Percentiles rank a stretch among this genome's conserved stretches.
phyloP scores from a whole-genome alignment of 1,140 invertebrate species.

The Trachymyrmex septentrionalis region DNA sequence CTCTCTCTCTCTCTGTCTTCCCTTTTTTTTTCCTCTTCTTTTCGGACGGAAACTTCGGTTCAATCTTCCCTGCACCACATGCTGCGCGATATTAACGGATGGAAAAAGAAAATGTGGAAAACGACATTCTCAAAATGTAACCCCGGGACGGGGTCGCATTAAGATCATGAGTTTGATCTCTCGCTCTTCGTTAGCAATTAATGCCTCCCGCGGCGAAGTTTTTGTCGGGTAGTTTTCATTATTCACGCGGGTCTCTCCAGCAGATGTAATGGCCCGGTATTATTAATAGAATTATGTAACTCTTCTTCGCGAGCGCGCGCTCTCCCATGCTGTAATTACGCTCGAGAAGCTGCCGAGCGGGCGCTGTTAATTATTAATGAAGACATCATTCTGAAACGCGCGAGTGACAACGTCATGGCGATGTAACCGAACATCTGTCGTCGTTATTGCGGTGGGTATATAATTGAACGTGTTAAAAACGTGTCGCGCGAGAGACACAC shows the following conservation, averaged over 20 bases:
- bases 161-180: slow-evolving; percentile 61
- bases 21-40: slow-evolving; percentile 8
- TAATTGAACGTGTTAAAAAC: slow-evolving; percentile 61
- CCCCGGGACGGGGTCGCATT: slow-evolving; percentile 25
- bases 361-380: slow-evolving; percentile 57
- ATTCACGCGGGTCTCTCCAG: slow-evolving; percentile 40
- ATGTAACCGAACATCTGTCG: slow-evolving; percentile 60
- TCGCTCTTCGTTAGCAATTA: slow-evolving; percentile 59
- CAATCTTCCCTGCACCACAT: slow-evolving; percentile 65
- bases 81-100: slow-evolving; percentile 65
- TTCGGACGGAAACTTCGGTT: slow-evolving; percentile 58
- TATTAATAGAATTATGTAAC: slow-evolving; percentile 66
- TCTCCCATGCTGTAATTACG: slow-evolving; percentile 35
- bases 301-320: background rate
- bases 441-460: slow-evolving; percentile 10
- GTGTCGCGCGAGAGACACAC: slow-evolving; percentile 9
- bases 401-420: slow-evolving; percentile 50
- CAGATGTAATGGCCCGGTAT: slow-evolving; percentile 53
- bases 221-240: slow-evolving; percentile 56
- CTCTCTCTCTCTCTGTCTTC: background rate
- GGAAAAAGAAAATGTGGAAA: background rate
- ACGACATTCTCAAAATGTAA: slow-evolving; percentile 48
- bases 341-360: slow-evolving; percentile 50
- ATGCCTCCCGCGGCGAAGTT: slow-evolving; percentile 48
- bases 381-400: slow-evolving; percentile 52